Percentiles rank a stretch among this genome's conserved stretches.
phyloP scores from a whole-genome alignment of 1,140 invertebrate species.

The Portunus trituberculatus region DNA sequence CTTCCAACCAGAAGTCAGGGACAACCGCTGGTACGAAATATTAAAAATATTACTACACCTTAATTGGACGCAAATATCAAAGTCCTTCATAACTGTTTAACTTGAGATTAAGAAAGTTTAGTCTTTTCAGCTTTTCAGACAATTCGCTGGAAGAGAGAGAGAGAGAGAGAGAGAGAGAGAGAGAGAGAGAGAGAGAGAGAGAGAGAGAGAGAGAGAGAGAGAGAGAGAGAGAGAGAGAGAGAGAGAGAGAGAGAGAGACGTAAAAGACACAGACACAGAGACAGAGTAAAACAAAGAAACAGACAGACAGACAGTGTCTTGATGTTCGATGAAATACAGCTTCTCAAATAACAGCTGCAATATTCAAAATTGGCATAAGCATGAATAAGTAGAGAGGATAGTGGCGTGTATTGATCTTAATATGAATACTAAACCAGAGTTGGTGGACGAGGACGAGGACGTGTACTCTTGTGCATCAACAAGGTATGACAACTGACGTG shows the following conservation, averaged over 20 bases:
- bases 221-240: constrained; percentile 10
- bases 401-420: too few relatives aligned
- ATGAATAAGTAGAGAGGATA: not conserved
- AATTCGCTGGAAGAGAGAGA: not conserved
- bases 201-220: constrained; percentile 4
- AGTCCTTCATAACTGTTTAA: not conserved
- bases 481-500: too few relatives aligned
- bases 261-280: not conserved
- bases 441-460: too few relatives aligned
- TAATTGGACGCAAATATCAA: constrained; percentile 14
- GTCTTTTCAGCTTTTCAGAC: not conserved
- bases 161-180: constrained; percentile 20
- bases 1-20: not conserved
- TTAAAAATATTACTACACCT: constrained; percentile 1
- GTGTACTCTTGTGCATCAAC: too few relatives aligned
- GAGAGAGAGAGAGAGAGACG: not conserved
- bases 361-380: not conserved
- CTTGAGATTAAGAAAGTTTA: not conserved
- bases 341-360: too few relatives aligned
- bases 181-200: constrained; percentile 20
- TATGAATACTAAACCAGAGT: too few relatives aligned
- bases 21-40: not conserved
- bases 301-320: not conserved
- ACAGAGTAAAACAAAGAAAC: not conserved
- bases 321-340: not conserved